Conservation (phyloP, 1,140 invertebrate genomes). For the Araneus ventricosus region DNA sequence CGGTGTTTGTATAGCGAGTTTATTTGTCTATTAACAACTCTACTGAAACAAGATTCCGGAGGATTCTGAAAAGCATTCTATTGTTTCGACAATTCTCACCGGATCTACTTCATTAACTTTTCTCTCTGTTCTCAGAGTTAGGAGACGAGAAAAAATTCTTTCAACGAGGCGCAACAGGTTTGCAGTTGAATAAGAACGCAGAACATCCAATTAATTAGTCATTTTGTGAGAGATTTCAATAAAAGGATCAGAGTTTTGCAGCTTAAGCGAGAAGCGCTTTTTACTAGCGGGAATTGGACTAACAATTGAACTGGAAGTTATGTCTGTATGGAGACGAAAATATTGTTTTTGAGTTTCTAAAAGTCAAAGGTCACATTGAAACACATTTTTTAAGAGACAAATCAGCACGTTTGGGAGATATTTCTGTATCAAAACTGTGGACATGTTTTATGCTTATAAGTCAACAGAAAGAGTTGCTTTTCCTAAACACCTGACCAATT, state of each 20-base stretch:
- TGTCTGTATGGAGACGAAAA: not conserved
- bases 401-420: not conserved
- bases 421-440: too few species aligned
- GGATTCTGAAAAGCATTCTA: not conserved
- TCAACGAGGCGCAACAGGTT: not conserved
- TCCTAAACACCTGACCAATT: too few species aligned
- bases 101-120: not conserved
- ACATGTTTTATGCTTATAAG: too few species aligned
- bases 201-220: conserved; percentile 9
- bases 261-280: not conserved
- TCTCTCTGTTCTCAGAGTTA: not conserved
- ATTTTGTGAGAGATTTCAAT: conserved; percentile 6
- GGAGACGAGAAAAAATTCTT: not conserved
- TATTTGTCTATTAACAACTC: not conserved
- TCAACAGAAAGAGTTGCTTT: too few species aligned
- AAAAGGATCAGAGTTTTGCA: not conserved
- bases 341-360: not conserved
- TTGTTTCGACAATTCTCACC: not conserved
- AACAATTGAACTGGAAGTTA: not conserved
- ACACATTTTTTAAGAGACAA: not conserved
- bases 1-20: not conserved
- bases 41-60: not conserved
- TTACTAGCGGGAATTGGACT: not conserved
- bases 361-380: not conserved
- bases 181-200: not conserved